Evolutionary conservation across 92 coral and sea anemone species (phyloP).

Genomic region (Hydrozoanthus gracilis): DNA sequence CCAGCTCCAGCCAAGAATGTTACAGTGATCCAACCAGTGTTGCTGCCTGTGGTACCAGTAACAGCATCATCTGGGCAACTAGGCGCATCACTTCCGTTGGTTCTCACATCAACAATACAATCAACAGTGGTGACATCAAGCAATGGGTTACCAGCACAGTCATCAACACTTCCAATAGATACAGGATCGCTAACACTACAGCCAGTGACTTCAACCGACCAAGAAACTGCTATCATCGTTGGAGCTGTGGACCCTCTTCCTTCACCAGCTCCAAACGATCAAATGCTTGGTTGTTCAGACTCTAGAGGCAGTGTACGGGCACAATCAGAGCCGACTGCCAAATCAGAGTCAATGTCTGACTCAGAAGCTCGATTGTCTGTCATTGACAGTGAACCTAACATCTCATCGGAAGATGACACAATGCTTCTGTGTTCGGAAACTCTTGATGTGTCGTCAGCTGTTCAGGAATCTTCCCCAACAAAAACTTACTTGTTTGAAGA

Average conservation of each 20-base stretch:
- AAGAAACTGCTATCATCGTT: slow-evolving; percentile 26
- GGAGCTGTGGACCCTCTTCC: neutral
- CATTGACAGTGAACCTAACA: slow-evolving; percentile 68
- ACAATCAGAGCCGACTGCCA: neutral
- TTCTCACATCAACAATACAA: slow-evolving; percentile 51
- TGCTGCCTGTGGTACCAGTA: slow-evolving; percentile 73
- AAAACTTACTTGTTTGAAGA: slow-evolving; percentile 40
- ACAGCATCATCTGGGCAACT: slow-evolving; percentile 67
- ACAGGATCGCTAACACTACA: neutral
- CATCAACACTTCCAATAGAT: slow-evolving; percentile 9
- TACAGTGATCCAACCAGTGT: slow-evolving; percentile 70
- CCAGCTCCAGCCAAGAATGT: slow-evolving; percentile 95
- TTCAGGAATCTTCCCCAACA: slow-evolving; percentile 50
- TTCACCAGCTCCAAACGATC: neutral
- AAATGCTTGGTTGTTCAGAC: neutral
- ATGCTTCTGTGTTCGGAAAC: slow-evolving; percentile 86
- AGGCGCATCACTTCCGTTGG: slow-evolving; percentile 64
- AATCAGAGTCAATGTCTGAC: neutral
- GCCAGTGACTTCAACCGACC: neutral
- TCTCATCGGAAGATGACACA: slow-evolving; percentile 87
- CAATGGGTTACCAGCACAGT: slow-evolving; percentile 53
- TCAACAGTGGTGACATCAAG: slow-evolving; percentile 53
- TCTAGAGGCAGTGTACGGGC: neutral
- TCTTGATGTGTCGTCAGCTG: slow-evolving; percentile 68
- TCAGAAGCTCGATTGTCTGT: neutral